Conservation (phyloP, 2,797 vertebrate species). For the Neopelma chrysocephalum region DNA sequence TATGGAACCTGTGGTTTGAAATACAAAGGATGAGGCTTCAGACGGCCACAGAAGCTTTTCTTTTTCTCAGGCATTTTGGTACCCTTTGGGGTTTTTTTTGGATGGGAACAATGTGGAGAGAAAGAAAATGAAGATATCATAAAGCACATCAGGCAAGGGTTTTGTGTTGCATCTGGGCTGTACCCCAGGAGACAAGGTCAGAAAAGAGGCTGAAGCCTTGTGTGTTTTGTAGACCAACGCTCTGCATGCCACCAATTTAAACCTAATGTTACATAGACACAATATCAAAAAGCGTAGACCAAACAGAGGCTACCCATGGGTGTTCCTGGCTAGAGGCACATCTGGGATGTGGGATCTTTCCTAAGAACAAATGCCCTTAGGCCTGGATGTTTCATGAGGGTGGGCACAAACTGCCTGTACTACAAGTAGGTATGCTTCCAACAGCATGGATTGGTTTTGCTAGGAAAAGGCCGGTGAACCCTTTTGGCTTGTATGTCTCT, state of each 20-base stretch:
- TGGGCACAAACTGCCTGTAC: background rate
- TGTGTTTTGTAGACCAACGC: background rate
- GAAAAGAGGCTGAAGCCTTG: background rate
- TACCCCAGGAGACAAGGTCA: background rate
- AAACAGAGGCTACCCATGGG: background rate
- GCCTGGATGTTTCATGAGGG: background rate
- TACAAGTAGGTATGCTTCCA: background rate
- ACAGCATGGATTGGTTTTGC: rapidly evolving
- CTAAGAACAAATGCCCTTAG: background rate
- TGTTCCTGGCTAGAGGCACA: background rate
- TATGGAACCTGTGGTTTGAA: background rate
- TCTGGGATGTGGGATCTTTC: background rate
- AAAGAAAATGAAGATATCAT: background rate
- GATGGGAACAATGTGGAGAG: background rate
- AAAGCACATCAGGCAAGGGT: background rate
- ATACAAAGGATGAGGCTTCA: background rate
- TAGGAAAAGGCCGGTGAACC: background rate
- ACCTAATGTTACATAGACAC: background rate
- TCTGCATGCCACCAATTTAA: background rate
- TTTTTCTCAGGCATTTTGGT: background rate
- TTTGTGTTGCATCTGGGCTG: background rate
- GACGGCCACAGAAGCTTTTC: background rate
- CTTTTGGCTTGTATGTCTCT: background rate
- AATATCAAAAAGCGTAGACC: background rate
- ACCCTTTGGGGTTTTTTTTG: background rate